A percentile compares a stretch with the other conserved stretches of the same genome.
Conservation (phyloP, 2,113 vertebrate species). For the Cnemophilus loriae region DNA sequence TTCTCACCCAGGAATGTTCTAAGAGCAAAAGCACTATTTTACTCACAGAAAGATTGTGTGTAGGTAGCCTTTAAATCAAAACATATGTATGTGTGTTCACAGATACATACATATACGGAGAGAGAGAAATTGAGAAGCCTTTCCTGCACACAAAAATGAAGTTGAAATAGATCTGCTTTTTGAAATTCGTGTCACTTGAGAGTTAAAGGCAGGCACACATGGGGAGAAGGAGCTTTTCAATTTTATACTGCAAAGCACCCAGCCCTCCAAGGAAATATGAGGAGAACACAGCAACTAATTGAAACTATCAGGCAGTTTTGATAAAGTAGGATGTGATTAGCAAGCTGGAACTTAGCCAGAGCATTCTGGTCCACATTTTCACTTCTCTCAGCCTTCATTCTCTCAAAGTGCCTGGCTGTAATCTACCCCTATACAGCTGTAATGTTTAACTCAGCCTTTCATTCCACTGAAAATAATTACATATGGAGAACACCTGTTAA, state of each 20-base stretch:
- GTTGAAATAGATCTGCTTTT: neutral
- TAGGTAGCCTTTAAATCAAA: neutral
- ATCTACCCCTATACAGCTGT: neutral
- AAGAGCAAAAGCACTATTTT: neutral
- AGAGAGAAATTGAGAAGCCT: neutral
- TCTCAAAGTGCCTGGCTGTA: neutral
- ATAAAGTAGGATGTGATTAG: constrained; percentile 2
- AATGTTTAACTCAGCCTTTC: neutral
- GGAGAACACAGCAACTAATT: neutral
- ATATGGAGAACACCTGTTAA: constrained; percentile 44
- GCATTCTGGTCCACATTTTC: neutral
- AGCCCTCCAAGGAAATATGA: constrained; percentile 2
- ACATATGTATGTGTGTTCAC: neutral
- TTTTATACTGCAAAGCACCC: neutral
- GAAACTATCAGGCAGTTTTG: constrained; percentile 10
- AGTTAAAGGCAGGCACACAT: neutral
- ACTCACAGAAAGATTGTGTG: neutral
- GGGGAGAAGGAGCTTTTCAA: neutral
- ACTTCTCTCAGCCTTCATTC: neutral
- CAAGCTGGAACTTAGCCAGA: constrained; percentile 23
- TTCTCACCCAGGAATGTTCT: neutral
- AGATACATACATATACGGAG: neutral
- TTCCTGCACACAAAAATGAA: neutral
- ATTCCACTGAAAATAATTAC: constrained; percentile 46
- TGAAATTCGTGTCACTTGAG: neutral